Base-by-base conservation (phyloP, 2,888 invertebrate species). In the Papilio elwesi region DNA sequence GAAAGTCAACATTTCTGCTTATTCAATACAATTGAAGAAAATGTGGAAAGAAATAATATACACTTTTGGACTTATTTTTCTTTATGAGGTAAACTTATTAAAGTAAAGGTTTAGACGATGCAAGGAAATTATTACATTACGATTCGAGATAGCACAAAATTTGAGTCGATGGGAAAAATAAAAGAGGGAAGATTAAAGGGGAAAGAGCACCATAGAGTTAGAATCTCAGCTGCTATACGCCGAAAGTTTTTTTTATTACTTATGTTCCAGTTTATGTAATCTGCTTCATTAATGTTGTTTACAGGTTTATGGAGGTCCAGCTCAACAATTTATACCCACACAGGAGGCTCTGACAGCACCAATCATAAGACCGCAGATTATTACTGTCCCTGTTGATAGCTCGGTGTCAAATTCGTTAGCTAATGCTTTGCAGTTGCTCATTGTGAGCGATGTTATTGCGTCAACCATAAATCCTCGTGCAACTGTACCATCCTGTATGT, bases 271-370 rank as follows among this genome's bases (percentile, higher is more conserved):
- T 15, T 8, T 64, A 12, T 65, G 36, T 7, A 55, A 6, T 43
- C 49, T 43, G 16, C 51, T 11, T 26, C 15, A 7, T 63, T 65
- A 26, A 10, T 66, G 59, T 65, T 9, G 26, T 78, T 78, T 59
- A 1, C 80, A 81, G 62, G 11, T 75, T 69, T 80, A 78, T 38
- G 49, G 74, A 16, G 73, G 73, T 9, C 70, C 52, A 2, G 38
- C 67, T 16, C 72, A 63, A 13, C 68, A 72, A 12, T 68, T 68
- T 49, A 51, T 62, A n/a, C 16, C 55, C 11, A 13, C 64, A 26
- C 59, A 51, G 43, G 73, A 73, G 26, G 13, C 59, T 1, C 1
- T 69, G 12, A 65, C 73, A 15, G 47, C 73, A 8, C 64, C 48
- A 26, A 13, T 68, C 36, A 51, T 47, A 5, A 59, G 48, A 69